phyloP scores from a whole-genome alignment of 2,888 invertebrate genomes.

The Sisyra nigra region DNA sequence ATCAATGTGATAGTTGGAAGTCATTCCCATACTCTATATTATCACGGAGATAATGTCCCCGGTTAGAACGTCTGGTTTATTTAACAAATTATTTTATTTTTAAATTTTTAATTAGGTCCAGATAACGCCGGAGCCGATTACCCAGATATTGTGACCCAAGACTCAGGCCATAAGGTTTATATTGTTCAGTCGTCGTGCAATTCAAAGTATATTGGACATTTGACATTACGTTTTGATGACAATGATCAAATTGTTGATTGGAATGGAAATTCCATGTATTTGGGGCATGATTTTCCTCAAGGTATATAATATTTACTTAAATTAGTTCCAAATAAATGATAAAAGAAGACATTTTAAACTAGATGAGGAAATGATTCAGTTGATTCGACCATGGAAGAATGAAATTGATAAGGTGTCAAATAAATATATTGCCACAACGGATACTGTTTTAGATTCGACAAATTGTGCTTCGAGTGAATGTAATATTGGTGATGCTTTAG shows the following conservation, averaged over 20 bases:
- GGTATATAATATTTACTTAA: no score
- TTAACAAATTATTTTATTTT: no score
- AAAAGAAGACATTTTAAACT: no score
- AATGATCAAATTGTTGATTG: constrained; percentile 45
- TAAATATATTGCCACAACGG: constrained; percentile 38
- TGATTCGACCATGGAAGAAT: constrained; percentile 41
- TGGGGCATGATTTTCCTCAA: constrained; percentile 43
- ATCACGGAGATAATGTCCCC: constrained; percentile 31
- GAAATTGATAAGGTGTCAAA: constrained; percentile 36
- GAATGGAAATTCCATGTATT: constrained; percentile 56
- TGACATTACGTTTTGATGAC: constrained; percentile 53
- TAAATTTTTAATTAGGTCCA: constrained; percentile 25
- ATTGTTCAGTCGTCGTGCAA: constrained; percentile 59
- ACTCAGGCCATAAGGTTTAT: constrained; percentile 36
- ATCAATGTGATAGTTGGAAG: constrained; percentile 76
- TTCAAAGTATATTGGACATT: constrained; percentile 61
- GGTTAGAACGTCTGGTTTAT: constrained; percentile 1
- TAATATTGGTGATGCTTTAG: constrained; percentile 54
- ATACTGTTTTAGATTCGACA: constrained; percentile 37
- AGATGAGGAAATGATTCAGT: constrained; percentile 41
- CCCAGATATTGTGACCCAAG: constrained; percentile 48
- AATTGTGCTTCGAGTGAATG: constrained; percentile 47
- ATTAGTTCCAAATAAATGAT: no score
- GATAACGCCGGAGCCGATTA: constrained; percentile 44
- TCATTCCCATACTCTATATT: constrained; percentile 68